Conservation (phyloP, 2,113 vertebrate species). For the Lepus timidus region DNA sequence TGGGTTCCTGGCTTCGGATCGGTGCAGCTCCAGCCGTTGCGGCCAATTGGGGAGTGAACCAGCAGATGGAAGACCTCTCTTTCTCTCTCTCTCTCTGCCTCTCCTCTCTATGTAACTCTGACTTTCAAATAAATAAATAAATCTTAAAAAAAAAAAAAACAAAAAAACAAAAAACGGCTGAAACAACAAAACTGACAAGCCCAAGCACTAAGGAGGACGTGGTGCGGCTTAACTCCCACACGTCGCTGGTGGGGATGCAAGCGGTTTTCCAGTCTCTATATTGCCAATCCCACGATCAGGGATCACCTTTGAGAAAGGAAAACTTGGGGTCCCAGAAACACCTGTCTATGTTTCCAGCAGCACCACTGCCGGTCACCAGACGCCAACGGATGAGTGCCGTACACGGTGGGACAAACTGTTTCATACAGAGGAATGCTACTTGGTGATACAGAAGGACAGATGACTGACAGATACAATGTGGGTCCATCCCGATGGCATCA, state of each 20-base stretch:
- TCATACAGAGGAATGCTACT: background rate
- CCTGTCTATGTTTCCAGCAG: background rate
- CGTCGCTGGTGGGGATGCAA: background rate
- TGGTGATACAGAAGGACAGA: slow-evolving; percentile 15
- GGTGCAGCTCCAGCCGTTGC: too few species aligned
- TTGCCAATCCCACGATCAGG: background rate
- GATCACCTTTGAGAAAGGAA: slow-evolving; percentile 17
- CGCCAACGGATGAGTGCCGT: background rate
- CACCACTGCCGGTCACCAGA: background rate
- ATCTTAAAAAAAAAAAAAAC: background rate
- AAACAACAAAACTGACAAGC: background rate
- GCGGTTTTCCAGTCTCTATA: too few species aligned
- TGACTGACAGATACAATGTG: background rate
- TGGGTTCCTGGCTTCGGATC: too few species aligned
- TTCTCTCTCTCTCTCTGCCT: too few species aligned
- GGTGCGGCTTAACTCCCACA: background rate
- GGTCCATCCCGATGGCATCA: background rate
- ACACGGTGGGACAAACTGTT: background rate
- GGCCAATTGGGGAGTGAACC: too few species aligned
- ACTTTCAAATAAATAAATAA: too few species aligned
- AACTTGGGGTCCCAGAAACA: slow-evolving; percentile 33
- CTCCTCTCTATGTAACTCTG: too few species aligned
- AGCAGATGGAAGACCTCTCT: too few species aligned
- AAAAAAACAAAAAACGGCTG: background rate
- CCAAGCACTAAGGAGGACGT: background rate